Evolutionary conservation across 2,797 vertebrate species (phyloP), one percentile per base, ranked within the genome.

Genomic region (Allochrocebus solatus): DNA sequence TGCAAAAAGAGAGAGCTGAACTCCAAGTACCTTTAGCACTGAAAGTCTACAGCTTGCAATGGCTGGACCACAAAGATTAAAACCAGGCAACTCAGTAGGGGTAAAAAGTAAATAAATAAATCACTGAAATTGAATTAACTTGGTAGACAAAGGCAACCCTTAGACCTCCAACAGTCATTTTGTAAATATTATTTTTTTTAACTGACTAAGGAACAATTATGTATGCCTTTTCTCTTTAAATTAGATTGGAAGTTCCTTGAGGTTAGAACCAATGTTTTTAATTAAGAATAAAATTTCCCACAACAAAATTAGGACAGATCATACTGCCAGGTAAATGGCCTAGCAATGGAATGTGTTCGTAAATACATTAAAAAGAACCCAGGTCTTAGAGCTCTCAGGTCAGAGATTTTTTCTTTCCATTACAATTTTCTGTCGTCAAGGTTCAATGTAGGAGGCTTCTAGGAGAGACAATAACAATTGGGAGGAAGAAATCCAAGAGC

Each of bases 161-260:
- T 41, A 83, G 55, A 81, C 89, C 89, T 89, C 64, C 78, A 85
- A 89, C 61, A 53, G 48, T 48, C 83, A 93, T 81, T 97, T 79
- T 96, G 50, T n/a, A 92, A 83, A 87, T 64, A 95, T 59, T 83
- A 76, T 89, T 43, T 97, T 96, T 72, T 95, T 95, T 50, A 50
- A 50, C 14, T 50, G 70, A 85, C 70, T 92, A 79, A 95, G 67
- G 64, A 94, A 87, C 17, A 92, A 82, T 53, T 59, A 41, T 39
- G 74, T 19, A 33, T 70, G 17, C 8, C 53, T 95, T 97, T 96
- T 92, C 41, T 95, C 84, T 57, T 92, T 81, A 57, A 94, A 72
- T 84, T 93, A 92, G 53, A 90, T 74, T 81, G 67, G 76, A 88
- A 95, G 76, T 46, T 92, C 90, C 96, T 93, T 95, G 70, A 93